Conservation (phyloP, 2,797 vertebrate genomes). For the Chrysocyon brachyurus region DNA sequence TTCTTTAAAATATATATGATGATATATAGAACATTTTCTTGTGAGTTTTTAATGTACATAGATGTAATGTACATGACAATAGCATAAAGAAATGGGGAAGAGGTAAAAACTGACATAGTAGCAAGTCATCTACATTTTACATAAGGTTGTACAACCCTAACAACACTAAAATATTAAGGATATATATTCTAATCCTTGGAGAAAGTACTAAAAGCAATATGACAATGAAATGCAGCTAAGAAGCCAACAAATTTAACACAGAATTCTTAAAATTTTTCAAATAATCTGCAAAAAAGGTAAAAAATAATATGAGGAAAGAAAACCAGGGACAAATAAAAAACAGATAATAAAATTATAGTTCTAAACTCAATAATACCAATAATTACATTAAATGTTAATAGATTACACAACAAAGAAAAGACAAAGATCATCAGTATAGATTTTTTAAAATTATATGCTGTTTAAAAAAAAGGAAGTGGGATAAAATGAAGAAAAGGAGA, state of each 20-base stretch:
- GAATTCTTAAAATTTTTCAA: background rate
- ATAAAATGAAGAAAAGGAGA: background rate
- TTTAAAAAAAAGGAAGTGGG: background rate
- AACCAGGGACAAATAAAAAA: background rate
- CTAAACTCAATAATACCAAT: background rate
- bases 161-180: background rate
- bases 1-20: background rate
- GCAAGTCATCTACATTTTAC: background rate
- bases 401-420: background rate
- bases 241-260: background rate
- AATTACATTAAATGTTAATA: background rate
- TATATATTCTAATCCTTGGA: background rate
- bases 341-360: background rate
- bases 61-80: background rate
- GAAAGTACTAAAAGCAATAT: background rate
- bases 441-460: background rate
- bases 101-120: background rate
- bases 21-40: background rate
- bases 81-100: background rate
- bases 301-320: background rate
- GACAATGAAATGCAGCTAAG: background rate
- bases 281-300: background rate
- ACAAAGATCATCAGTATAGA: background rate
- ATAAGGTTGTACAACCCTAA: background rate
- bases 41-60: background rate